These are phyloP conservation scores for Hetaerina americana DNA, from an alignment of 1,140 invertebrate species.

Conservation along the genomic window DNA sequence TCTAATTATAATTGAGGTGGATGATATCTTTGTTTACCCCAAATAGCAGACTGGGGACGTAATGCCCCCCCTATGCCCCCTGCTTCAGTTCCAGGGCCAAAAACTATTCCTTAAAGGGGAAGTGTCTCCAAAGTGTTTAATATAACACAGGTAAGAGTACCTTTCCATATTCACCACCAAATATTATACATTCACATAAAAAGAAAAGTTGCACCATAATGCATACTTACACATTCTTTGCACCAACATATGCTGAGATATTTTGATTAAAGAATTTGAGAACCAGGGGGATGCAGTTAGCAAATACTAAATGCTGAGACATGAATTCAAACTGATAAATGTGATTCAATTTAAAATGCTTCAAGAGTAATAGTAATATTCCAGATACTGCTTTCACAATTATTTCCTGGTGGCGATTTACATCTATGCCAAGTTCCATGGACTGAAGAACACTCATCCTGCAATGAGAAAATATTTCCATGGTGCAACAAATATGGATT, in stretches of 20 bases:
- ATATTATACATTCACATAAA: too few relatives aligned
- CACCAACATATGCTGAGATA: slow-evolving; percentile 86
- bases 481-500: neutral
- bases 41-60: too few relatives aligned
- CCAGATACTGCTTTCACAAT: slow-evolving; percentile 96
- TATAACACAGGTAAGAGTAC: too few relatives aligned
- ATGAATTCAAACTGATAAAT: slow-evolving; percentile 99
- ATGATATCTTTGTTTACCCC: too few relatives aligned
- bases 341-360: slow-evolving; percentile 99
- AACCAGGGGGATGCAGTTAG: slow-evolving; percentile 96
- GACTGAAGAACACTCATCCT: slow-evolving; percentile 91
- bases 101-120: too few relatives aligned
- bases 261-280: slow-evolving; percentile 99
- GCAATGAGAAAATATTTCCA: slow-evolving; percentile 17
- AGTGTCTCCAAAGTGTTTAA: too few relatives aligned
- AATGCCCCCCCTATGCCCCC: too few relatives aligned
- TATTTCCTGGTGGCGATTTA: slow-evolving; percentile 97
- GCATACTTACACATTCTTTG: slow-evolving; percentile 70
- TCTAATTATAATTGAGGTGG: too few relatives aligned
- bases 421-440: slow-evolving; percentile 92
- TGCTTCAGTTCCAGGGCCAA: too few relatives aligned
- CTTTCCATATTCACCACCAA: too few relatives aligned
- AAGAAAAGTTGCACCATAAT: neutral
- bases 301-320: slow-evolving; percentile 97
- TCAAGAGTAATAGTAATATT: slow-evolving; percentile 82